A percentile compares a stretch with the other conserved stretches of the same genome.
These are phyloP conservation scores for Dryobates pubescens DNA, from an alignment of 2,797 vertebrate genomes.

Conservation along the genomic window DNA sequence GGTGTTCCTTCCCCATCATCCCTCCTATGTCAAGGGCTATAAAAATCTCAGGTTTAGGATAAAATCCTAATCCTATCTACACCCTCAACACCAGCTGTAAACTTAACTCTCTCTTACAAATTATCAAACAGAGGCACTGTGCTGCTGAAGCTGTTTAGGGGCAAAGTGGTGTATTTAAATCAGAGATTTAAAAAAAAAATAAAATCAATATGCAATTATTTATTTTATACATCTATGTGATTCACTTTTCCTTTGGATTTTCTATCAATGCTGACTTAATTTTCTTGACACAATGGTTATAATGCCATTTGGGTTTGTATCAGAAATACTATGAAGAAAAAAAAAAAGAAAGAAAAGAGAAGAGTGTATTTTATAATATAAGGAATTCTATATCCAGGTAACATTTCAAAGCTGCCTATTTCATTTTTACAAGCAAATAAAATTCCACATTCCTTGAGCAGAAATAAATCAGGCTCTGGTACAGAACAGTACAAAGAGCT, in stretches of 20 bases:
- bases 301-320: constrained; percentile 55
- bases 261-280: constrained; percentile 74
- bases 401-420: constrained; percentile 61
- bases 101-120: constrained; percentile 14
- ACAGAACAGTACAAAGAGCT: constrained; percentile 39
- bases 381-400: constrained; percentile 66
- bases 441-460: constrained; percentile 35
- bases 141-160: constrained; percentile 51
- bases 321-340: constrained; percentile 11
- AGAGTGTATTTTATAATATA: constrained; percentile 44
- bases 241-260: constrained; percentile 51
- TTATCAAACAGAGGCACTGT: neutral
- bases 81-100: neutral
- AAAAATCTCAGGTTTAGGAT: neutral
- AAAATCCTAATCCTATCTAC: neutral
- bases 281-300: constrained; percentile 63
- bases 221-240: constrained; percentile 54
- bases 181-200: constrained; percentile 47
- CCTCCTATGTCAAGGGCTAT: rapidly evolving
- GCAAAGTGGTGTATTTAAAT: constrained; percentile 69
- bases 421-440: constrained; percentile 68
- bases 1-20: neutral
- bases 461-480: constrained; percentile 51
- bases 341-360: constrained; percentile 42
- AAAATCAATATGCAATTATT: constrained; percentile 77